phyloP scores from a whole-genome alignment of 2,888 invertebrate genomes.

The Epicampocera succincta region DNA sequence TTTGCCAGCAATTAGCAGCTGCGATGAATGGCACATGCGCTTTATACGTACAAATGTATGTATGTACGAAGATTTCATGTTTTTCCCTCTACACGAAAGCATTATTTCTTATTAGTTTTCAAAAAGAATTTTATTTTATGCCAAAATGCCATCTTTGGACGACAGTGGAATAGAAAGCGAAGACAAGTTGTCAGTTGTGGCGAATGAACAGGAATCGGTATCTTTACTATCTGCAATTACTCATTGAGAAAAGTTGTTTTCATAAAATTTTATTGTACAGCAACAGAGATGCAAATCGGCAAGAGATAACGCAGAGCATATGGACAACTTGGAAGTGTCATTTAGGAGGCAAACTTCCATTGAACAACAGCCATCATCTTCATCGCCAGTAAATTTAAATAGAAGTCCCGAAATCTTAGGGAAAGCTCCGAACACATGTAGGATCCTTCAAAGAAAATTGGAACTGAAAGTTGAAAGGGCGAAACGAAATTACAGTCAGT shows the following conservation, averaged over 20 bases:
- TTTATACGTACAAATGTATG: too few relatives aligned
- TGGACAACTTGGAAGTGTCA: slow-evolving; percentile 77
- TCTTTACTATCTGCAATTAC: neutral
- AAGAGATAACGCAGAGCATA: slow-evolving; percentile 73
- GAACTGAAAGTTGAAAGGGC: slow-evolving; percentile 82
- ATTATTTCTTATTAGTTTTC: slow-evolving; percentile 7
- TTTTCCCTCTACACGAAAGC: too few relatives aligned
- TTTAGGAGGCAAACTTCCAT: slow-evolving; percentile 74
- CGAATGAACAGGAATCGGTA: slow-evolving; percentile 53
- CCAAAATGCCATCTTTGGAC: slow-evolving; percentile 74
- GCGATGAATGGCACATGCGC: slow-evolving; percentile 52
- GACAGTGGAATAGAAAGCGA: slow-evolving; percentile 81
- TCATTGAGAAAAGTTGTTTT: neutral
- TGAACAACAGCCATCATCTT: slow-evolving; percentile 51
- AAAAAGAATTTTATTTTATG: neutral
- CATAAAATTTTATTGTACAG: neutral
- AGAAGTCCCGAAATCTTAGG: slow-evolving; percentile 56
- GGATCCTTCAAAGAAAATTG: slow-evolving; percentile 81
- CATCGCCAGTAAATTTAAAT: slow-evolving; percentile 71
- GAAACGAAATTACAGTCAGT: slow-evolving; percentile 80
- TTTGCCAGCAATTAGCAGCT: slow-evolving; percentile 40
- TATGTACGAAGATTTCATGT: too few relatives aligned
- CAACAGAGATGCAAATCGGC: slow-evolving; percentile 16
- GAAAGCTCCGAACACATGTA: slow-evolving; percentile 80
- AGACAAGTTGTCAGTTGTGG: slow-evolving; percentile 75